Evolutionary conservation across 2,888 invertebrate species (phyloP), one percentile per base, ranked within the genome.

Genomic region (Troides oblongomaculatus): DNA sequence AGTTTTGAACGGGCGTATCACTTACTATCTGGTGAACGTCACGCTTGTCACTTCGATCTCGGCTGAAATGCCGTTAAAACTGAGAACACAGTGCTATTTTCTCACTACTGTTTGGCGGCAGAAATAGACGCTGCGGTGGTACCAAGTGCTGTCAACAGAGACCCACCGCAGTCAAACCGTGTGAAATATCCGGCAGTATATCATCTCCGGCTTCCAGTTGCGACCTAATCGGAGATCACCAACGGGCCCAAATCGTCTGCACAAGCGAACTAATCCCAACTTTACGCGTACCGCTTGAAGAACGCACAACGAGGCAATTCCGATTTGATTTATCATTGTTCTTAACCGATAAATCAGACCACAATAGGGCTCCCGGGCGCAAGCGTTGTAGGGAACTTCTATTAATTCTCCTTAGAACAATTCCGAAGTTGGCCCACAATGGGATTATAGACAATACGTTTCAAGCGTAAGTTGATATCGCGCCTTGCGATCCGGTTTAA

Each of bases 291-390:
- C 77, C 76, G 77, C 75, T 75, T 74, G 80, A 85, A 83, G 83
- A 83, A 82, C 80, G 80, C 80, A 78, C 83, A 78, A 80, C 72
- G 81, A 83, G 81, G 88, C 89, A 88, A 89, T 90, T 90, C 83
- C 87, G 83, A 86, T 91, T 89, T 91, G 91, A 92, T 92, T 92
- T 92, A 92, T 90, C 88, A 87, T 90, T 90, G 90, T 90, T 90
- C 91, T 92, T 90, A 84, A 82, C 82, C 86, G 86, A 90, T 92
- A 91, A 91, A 90, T 92, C 91, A 89, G 87, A 79, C 80, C 78
- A 89, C 89, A 89, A 90, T 89, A 87, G 87, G 86, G 85, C 84
- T 85, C 84, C 77, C 75, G 80, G 84, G 86, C 82, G 83, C 82
- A 79, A 77, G 77, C 76, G 75, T 75, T 74, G 74, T 72, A 72